A percentile compares a stretch with the other conserved stretches of the same genome.
Conservation (phyloP, 2,797 vertebrate species). For the Neoniphon sammara region DNA sequence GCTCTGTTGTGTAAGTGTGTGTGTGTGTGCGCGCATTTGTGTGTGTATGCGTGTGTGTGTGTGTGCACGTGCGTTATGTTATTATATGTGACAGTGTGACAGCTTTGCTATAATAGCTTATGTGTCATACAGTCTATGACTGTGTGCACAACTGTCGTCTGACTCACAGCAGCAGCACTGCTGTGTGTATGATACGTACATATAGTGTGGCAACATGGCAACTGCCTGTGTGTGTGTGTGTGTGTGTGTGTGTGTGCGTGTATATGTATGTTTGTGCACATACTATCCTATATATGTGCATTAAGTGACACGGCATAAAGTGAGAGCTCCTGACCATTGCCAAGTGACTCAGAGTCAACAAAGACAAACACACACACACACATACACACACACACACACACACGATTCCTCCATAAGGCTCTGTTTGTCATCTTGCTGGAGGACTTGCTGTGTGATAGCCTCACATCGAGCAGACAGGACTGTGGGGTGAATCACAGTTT, state of each 20-base stretch:
- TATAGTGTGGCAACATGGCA: constrained; percentile 4
- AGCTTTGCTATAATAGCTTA: constrained; percentile 5
- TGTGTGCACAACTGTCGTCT: background rate
- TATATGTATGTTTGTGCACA: background rate
- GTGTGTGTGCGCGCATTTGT: constrained; percentile 10
- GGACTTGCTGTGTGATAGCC: constrained; percentile 28
- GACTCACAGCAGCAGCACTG: background rate
- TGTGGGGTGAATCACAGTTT: constrained; percentile 47
- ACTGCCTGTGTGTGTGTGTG: background rate
- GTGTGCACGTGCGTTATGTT: background rate
- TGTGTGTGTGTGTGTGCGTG: background rate
- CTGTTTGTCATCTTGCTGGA: constrained; percentile 28
- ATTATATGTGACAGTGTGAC: background rate
- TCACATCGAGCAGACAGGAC: constrained; percentile 48
- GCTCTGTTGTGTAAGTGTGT: background rate
- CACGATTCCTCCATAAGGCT: constrained; percentile 4
- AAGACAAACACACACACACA: constrained; percentile 1
- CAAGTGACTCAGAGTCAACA: constrained; percentile 30
- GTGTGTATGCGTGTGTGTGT: background rate
- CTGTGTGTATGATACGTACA: constrained; percentile 13
- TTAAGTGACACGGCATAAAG: constrained; percentile 17
- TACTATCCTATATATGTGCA: background rate
- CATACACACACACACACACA: constrained; percentile 11
- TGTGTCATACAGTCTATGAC: too few species aligned
- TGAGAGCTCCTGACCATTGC: constrained; percentile 44